A percentile compares a stretch with the other conserved stretches of the same genome.
Evolutionary conservation across 2,113 vertebrate species (phyloP).

Genomic region (Embiotoca jacksoni): DNA sequence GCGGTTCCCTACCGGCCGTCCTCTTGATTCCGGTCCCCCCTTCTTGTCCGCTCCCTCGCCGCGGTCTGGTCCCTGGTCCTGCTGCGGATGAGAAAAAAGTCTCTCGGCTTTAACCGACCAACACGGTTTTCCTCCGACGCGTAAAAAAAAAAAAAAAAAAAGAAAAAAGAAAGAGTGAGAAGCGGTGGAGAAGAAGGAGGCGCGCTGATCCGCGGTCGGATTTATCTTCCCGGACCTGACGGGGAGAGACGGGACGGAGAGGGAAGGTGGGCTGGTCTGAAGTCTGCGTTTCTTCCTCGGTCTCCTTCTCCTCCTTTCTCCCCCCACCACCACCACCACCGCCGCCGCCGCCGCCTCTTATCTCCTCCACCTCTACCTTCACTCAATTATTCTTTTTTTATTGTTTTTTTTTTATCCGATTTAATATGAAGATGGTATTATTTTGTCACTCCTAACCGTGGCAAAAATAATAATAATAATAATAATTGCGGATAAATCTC

Average conservation of each 20-base stretch:
- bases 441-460: not conserved
- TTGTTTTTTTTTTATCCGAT: too few relatives aligned
- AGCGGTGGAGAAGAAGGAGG: too few relatives aligned
- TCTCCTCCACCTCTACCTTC: not conserved
- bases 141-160: too few relatives aligned
- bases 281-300: slow-evolving; percentile 58
- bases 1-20: slow-evolving; percentile 47
- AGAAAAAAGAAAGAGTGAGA: too few relatives aligned
- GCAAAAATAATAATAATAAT: too few relatives aligned
- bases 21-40: not conserved
- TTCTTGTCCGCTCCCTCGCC: slow-evolving; percentile 50
- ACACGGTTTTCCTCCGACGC: slow-evolving; percentile 68
- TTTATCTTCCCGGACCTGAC: slow-evolving; percentile 2
- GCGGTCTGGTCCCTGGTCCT: slow-evolving; percentile 29
- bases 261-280: slow-evolving; percentile 58
- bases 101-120: slow-evolving; percentile 69
- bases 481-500: too few relatives aligned
- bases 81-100: slow-evolving; percentile 56
- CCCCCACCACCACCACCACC: slow-evolving; percentile 8
- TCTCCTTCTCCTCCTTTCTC: slow-evolving; percentile 39
- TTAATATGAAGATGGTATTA: not conserved
- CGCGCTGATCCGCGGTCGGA: slow-evolving; percentile 73
- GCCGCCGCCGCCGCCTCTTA: slow-evolving; percentile 11
- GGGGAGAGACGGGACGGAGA: not conserved
- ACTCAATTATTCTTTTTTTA: too few relatives aligned